phyloP scores from a whole-genome alignment of 2,888 invertebrate species.

The Sminthurides aquaticus region DNA sequence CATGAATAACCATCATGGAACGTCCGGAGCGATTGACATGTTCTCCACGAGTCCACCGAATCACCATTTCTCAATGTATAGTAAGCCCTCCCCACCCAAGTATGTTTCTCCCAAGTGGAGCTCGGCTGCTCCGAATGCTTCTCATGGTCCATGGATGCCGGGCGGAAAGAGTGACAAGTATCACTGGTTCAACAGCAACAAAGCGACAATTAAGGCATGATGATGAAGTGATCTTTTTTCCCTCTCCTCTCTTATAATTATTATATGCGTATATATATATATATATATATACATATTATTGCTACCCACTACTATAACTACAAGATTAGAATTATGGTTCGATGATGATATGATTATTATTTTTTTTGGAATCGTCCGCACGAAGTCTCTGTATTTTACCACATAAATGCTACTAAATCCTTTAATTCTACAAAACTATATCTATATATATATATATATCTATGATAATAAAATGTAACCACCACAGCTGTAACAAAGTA shows the following conservation, averaged over 20 bases:
- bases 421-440: background rate
- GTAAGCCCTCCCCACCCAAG: slow-evolving; percentile 40
- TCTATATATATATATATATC: too few species aligned
- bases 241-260: slow-evolving; percentile 5
- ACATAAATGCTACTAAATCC: background rate
- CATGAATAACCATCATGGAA: slow-evolving; percentile 15
- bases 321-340: background rate
- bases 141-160: slow-evolving; percentile 32
- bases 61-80: slow-evolving; percentile 35
- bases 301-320: background rate
- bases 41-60: slow-evolving; percentile 38
- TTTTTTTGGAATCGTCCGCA: background rate
- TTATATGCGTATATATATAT: background rate
- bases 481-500: too few species aligned
- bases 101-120: slow-evolving; percentile 38
- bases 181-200: slow-evolving; percentile 41
- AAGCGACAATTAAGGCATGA: slow-evolving; percentile 40
- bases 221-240: slow-evolving; percentile 7
- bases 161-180: slow-evolving; percentile 39
- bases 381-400: background rate
- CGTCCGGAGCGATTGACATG: slow-evolving; percentile 16
- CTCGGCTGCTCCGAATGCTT: slow-evolving; percentile 29
- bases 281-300: background rate
- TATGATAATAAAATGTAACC: background rate
- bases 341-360: background rate